Conservation (phyloP, 2,888 invertebrate species). For the Lepidocyrtinus sp. region DNA sequence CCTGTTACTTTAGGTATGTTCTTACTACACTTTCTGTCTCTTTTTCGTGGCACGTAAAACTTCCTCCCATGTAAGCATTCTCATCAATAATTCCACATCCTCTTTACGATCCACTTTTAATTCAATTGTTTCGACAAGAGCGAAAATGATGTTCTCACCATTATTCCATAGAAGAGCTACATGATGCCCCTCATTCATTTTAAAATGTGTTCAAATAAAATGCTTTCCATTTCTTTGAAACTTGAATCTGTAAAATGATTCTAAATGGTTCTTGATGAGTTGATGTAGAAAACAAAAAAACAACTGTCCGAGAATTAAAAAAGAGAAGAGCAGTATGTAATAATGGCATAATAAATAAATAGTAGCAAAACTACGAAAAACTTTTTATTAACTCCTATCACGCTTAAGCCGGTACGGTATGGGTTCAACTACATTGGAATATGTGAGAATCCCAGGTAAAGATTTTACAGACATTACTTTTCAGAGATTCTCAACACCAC, state of each 20-base stretch:
- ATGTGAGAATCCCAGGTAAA: not conserved
- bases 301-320: no score
- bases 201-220: not conserved
- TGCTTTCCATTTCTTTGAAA: no score
- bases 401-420: not conserved
- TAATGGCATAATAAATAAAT: no score
- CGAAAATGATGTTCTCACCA: not conserved
- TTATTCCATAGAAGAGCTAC: no score
- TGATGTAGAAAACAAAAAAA: no score
- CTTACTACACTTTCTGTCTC: not conserved
- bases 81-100: conserved; percentile 1
- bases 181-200: no score
- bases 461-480: not conserved
- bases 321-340: no score
- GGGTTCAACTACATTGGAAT: conserved; percentile 6
- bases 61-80: not conserved
- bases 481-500: not conserved
- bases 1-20: not conserved
- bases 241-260: no score
- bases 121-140: not conserved
- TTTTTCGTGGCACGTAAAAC: not conserved
- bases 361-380: no score
- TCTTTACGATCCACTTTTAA: not conserved
- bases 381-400: conserved; percentile 1
- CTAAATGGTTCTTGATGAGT: no score